These are phyloP conservation scores for Pelvicachromis taeniatus DNA, from an alignment of 2,113 vertebrate genomes.

Conservation along the genomic window DNA sequence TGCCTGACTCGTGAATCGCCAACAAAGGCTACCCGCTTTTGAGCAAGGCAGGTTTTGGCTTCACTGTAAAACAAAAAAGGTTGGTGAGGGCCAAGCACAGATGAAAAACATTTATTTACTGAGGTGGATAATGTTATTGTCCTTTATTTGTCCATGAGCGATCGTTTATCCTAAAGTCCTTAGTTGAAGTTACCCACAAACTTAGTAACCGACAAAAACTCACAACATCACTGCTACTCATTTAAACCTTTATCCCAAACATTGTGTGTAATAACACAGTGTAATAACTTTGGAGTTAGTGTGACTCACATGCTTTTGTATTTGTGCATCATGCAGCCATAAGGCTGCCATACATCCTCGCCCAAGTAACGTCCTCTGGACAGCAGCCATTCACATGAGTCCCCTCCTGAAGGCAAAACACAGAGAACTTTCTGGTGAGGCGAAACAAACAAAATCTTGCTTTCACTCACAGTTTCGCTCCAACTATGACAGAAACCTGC, in stretches of 20 bases:
- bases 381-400: conserved; percentile 93
- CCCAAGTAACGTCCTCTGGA: conserved; percentile 94
- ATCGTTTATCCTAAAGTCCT: neutral
- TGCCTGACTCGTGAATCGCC: conserved; percentile 96
- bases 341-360: conserved; percentile 93
- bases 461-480: neutral
- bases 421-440: conserved; percentile 15
- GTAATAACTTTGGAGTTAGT: neutral
- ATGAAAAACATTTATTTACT: neutral
- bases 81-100: neutral
- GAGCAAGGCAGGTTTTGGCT: conserved; percentile 86
- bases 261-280: too few relatives aligned
- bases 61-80: conserved; percentile 77
- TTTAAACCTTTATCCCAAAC: neutral
- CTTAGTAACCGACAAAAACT: neutral
- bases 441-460: neutral
- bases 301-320: conserved; percentile 88
- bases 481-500: conserved; percentile 1
- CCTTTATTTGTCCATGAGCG: neutral
- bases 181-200: neutral
- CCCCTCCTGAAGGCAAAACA: conserved; percentile 76
- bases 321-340: conserved; percentile 99
- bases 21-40: conserved; percentile 86
- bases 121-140: neutral
- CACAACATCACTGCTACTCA: neutral